phyloP scores from a whole-genome alignment of 2,888 invertebrate species.

The Cataglyphis livida region DNA sequence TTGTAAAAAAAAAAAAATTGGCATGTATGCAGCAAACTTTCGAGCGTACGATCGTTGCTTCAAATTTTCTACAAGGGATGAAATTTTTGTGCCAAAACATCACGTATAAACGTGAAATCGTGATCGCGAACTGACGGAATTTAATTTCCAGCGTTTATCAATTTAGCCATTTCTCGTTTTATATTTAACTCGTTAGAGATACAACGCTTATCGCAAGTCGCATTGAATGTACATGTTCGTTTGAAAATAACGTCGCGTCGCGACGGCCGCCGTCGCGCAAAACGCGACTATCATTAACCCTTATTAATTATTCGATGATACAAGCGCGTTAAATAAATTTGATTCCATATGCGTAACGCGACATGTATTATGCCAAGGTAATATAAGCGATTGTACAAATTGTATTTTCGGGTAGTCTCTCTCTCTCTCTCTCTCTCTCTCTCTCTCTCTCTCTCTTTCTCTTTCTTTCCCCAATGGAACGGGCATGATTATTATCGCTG shows the following conservation, averaged over 20 bases:
- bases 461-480: constrained; percentile 21
- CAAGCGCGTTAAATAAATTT: constrained; percentile 64
- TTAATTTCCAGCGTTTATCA: not conserved
- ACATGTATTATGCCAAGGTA: constrained; percentile 54
- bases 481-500: constrained; percentile 39
- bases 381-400: constrained; percentile 51
- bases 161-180: not conserved
- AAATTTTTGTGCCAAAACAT: constrained; percentile 56
- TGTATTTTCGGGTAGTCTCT: constrained; percentile 38
- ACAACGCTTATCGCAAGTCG: not conserved
- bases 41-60: constrained; percentile 55
- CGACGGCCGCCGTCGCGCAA: constrained; percentile 17
- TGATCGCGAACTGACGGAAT: not conserved
- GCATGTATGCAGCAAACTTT: constrained; percentile 41
- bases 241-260: constrained; percentile 34
- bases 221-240: constrained; percentile 16
- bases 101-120: not conserved
- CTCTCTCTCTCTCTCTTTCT: not conserved
- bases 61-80: constrained; percentile 63
- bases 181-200: constrained; percentile 26
- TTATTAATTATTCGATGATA: constrained; percentile 63
- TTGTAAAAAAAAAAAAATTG: constrained; percentile 23
- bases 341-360: constrained; percentile 59
- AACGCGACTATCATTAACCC: constrained; percentile 57
- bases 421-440: not conserved